Evolutionary conservation across 2,797 vertebrate species (phyloP).

Genomic region (Apogon hyalosoma): DNA sequence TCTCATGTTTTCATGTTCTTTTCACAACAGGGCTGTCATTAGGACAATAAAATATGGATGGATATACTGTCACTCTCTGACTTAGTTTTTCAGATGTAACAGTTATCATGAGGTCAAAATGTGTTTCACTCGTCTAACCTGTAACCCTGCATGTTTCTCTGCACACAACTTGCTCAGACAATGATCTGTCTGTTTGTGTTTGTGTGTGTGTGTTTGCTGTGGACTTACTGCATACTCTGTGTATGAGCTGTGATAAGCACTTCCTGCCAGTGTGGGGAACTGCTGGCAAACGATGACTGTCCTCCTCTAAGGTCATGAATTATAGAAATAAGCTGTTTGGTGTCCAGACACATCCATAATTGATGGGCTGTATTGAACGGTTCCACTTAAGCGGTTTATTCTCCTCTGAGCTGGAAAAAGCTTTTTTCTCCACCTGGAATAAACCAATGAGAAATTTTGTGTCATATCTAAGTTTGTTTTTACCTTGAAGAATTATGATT

Average conservation of each 20-base stretch:
- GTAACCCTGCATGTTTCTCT: conserved; percentile 77
- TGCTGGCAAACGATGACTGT: conserved; percentile 39
- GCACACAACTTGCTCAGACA: conserved; percentile 65
- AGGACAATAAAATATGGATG: conserved; percentile 3
- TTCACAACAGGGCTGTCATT: conserved; percentile 7
- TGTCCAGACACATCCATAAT: conserved; percentile 74
- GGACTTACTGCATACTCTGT: conserved; percentile 42
- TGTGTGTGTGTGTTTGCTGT: conserved; percentile 47
- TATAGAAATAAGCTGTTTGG: conserved; percentile 69
- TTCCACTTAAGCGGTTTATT: conserved; percentile 57
- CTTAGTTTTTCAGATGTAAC: conserved; percentile 15
- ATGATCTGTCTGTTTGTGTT: conserved; percentile 52
- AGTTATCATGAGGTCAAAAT: conserved; percentile 23
- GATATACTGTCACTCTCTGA: conserved; percentile 10
- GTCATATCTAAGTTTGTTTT: conserved; percentile 8
- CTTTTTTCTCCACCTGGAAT: conserved; percentile 7
- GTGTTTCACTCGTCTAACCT: conserved; percentile 61
- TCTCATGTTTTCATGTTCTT: conserved; percentile 21
- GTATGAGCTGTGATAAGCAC: conserved; percentile 59
- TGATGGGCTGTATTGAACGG: conserved; percentile 65
- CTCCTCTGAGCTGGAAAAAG: conserved; percentile 55
- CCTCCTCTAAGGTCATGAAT: conserved; percentile 69
- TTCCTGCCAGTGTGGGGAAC: conserved; percentile 53
- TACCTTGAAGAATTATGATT: conserved; percentile 1
- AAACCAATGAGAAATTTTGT: conserved; percentile 14